phyloP scores from a whole-genome alignment of 2,888 invertebrate species.

The Bembecia ichneumoniformis region DNA sequence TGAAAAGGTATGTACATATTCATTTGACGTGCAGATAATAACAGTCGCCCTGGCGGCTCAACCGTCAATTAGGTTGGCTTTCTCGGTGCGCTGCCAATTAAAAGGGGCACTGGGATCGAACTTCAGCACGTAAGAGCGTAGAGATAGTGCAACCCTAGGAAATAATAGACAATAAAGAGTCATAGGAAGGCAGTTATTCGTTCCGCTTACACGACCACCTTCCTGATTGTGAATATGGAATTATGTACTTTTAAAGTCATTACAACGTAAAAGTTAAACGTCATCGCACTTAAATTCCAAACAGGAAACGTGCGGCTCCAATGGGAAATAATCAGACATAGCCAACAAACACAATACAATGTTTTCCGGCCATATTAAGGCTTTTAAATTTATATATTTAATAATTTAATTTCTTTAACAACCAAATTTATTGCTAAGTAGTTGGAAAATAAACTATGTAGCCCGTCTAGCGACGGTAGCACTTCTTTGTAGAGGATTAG shows the following conservation, averaged over 20 bases:
- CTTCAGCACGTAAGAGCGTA: constrained; percentile 12
- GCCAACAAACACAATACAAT: too few species aligned
- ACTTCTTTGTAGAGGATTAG: too few species aligned
- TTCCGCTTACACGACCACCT: constrained; percentile 24
- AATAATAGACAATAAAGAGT: constrained; percentile 21
- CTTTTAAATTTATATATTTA: too few species aligned
- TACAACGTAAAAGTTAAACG: not conserved
- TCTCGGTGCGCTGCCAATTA: constrained; percentile 48
- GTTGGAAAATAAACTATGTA: too few species aligned
- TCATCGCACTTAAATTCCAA: constrained; percentile 1
- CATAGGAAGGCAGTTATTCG: constrained; percentile 24
- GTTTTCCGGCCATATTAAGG: too few species aligned
- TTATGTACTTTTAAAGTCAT: not conserved
- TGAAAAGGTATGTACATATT: not conserved
- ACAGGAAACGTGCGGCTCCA: not conserved
- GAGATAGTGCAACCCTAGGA: constrained; percentile 18
- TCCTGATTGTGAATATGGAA: constrained; percentile 2
- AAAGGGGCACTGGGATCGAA: constrained; percentile 37
- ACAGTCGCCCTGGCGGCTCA: constrained; percentile 28
- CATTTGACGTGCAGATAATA: constrained; percentile 48
- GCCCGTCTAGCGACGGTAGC: too few species aligned
- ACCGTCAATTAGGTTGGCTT: constrained; percentile 38
- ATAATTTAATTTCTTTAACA: too few species aligned
- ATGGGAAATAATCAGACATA: too few species aligned
- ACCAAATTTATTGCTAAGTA: too few species aligned